phyloP scores from a whole-genome alignment of 2,888 invertebrate species.

The Synanthedon vespiformis region DNA sequence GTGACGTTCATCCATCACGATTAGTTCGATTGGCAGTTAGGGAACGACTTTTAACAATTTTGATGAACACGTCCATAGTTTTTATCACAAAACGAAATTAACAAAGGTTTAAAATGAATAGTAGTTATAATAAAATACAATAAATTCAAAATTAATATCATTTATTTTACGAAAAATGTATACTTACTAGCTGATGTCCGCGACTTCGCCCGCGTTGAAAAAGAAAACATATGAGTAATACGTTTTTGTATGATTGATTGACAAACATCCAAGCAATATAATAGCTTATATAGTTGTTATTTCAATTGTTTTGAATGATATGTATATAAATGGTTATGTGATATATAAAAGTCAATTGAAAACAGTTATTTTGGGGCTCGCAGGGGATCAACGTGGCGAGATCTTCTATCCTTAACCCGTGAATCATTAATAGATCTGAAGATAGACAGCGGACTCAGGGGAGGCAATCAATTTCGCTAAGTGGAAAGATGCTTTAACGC shows the following conservation, averaged over 20 bases:
- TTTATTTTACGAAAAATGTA: too few relatives aligned
- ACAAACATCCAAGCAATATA: too few relatives aligned
- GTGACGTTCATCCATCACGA: constrained; percentile 6
- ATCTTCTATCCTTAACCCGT: background rate
- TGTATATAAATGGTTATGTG: background rate
- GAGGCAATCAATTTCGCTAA: constrained; percentile 6
- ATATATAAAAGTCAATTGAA: background rate
- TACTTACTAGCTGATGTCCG: too few relatives aligned
- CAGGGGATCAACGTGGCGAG: background rate
- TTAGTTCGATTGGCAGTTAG: constrained; percentile 3
- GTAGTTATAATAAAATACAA: too few relatives aligned
- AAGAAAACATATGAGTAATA: too few relatives aligned
- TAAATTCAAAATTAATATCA: too few relatives aligned
- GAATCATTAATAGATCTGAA: constrained; percentile 10
- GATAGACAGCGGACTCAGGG: constrained; percentile 11
- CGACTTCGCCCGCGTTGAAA: too few relatives aligned
- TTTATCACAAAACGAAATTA: too few relatives aligned
- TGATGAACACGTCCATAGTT: background rate
- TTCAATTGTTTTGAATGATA: too few relatives aligned
- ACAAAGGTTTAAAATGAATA: too few relatives aligned
- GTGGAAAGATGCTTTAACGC: background rate
- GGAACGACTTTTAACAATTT: background rate
- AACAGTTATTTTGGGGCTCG: background rate
- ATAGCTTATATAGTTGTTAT: too few relatives aligned
- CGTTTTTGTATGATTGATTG: too few relatives aligned